Evolutionary conservation across 2,113 vertebrate genomes (phyloP).

Genomic region (Dromas ardeola): DNA sequence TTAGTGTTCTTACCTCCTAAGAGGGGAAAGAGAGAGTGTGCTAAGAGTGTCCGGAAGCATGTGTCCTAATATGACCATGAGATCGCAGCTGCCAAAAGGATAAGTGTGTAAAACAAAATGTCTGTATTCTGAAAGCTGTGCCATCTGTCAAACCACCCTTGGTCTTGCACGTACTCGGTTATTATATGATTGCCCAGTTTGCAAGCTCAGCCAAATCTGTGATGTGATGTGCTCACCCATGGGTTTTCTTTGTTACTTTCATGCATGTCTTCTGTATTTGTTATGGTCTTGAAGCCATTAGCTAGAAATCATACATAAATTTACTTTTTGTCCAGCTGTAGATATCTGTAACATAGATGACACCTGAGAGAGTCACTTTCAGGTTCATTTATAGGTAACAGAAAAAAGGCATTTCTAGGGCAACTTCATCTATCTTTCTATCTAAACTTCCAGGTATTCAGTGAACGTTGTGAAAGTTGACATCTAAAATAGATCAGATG

Average conservation of each 20-base stretch:
- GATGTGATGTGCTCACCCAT: not conserved
- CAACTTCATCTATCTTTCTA: not conserved
- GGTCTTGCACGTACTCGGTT: fast-evolving
- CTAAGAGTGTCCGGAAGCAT: not conserved
- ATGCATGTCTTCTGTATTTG: not conserved
- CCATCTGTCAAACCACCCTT: fast-evolving
- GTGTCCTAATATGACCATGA: not conserved
- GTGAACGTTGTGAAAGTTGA: not conserved
- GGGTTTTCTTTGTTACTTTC: not conserved
- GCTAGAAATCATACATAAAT: not conserved
- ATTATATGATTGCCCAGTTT: not conserved
- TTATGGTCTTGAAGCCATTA: not conserved
- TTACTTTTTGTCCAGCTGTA: not conserved
- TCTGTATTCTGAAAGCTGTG: not conserved
- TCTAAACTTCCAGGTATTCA: no score
- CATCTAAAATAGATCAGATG: not conserved
- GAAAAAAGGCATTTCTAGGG: not conserved
- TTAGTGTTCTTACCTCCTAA: not conserved
- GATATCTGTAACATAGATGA: not conserved
- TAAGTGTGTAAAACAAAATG: not conserved
- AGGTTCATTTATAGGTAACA: not conserved
- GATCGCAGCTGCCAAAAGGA: not conserved
- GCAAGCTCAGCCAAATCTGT: not conserved
- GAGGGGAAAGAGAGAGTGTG: not conserved
- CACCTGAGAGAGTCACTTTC: not conserved